phyloP scores from a whole-genome alignment of 2,888 invertebrate species.

The Incurvaria masculella region DNA sequence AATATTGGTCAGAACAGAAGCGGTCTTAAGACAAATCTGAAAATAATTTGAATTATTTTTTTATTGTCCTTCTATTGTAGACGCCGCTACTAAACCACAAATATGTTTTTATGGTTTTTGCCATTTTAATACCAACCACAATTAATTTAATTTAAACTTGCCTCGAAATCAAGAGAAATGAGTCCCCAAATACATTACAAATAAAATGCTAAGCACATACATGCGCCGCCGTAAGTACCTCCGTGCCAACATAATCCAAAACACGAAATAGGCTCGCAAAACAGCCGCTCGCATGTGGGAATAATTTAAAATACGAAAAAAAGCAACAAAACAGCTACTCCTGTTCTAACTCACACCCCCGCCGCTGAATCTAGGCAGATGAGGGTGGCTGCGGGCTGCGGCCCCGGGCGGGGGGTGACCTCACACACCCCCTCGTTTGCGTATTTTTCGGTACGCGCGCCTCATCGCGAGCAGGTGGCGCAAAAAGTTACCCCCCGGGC shows the following conservation, averaged over 20 bases:
- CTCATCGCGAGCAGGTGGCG: conserved; percentile 35
- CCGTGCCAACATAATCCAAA: conserved; percentile 22
- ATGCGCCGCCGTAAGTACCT: conserved; percentile 20
- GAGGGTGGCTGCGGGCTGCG: conserved; percentile 12
- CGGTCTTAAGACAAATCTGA: no score
- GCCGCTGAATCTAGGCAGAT: conserved; percentile 9
- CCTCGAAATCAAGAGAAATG: no score
- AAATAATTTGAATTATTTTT: no score
- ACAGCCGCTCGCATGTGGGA: conserved; percentile 41
- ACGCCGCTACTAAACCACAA: no score
- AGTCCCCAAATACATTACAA: no score
- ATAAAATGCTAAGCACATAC: neutral
- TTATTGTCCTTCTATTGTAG: no score
- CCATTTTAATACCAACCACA: no score
- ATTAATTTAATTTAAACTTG: no score
- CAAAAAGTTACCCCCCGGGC: conserved; percentile 22
- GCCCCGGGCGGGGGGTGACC: conserved; percentile 28
- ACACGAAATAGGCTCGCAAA: conserved; percentile 22
- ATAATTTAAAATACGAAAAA: conserved; percentile 58
- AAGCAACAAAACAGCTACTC: conserved; percentile 53
- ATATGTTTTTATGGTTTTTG: no score
- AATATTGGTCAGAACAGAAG: no score
- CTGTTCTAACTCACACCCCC: conserved; percentile 36
- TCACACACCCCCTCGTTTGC: conserved; percentile 32
- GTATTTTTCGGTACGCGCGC: conserved; percentile 55